These are phyloP conservation scores for Liposcelis brunnea DNA, from an alignment of 2,888 invertebrate species.

Conservation along the genomic window DNA sequence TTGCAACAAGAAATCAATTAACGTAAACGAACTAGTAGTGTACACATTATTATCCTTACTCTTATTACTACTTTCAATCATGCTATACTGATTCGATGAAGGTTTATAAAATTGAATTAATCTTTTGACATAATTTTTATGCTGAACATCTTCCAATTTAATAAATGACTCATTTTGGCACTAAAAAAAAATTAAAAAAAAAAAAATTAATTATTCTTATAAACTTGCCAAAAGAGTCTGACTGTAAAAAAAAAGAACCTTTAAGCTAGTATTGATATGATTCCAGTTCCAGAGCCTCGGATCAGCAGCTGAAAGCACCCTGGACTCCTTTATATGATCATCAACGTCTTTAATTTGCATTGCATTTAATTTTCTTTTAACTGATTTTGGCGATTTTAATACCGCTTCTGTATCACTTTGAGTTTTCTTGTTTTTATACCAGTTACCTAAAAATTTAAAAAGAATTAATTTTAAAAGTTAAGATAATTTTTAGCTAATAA, in stretches of 20 bases:
- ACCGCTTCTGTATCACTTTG: too few relatives aligned
- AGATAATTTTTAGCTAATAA: conserved; percentile 21
- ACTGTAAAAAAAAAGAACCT: conserved; percentile 31
- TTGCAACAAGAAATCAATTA: conserved; percentile 54
- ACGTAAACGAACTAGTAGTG: conserved; percentile 34
- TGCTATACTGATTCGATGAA: conserved; percentile 71
- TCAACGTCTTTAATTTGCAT: background rate
- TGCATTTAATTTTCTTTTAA: too few relatives aligned
- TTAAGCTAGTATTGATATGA: conserved; percentile 63
- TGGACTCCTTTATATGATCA: conserved; percentile 49
- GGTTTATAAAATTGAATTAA: conserved; percentile 76
- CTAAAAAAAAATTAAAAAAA: conserved; percentile 23
- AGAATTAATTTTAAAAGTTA: background rate
- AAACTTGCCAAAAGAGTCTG: conserved; percentile 5
- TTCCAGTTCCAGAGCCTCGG: conserved; percentile 86
- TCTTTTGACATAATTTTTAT: conserved; percentile 50
- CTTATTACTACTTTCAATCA: conserved; percentile 48
- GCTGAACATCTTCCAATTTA: conserved; percentile 45
- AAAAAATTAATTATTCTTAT: conserved; percentile 6
- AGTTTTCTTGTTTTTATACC: conserved; percentile 22
- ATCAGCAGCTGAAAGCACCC: conserved; percentile 63
- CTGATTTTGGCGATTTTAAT: conserved; percentile 2
- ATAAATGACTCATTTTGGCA: conserved; percentile 34
- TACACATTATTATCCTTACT: conserved; percentile 24
- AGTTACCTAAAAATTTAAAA: conserved; percentile 25